Percentiles rank a stretch among this genome's conserved stretches.
These are phyloP conservation scores for Gambusia holbrooki DNA, from an alignment of 2,113 vertebrate genomes.

Conservation along the genomic window DNA sequence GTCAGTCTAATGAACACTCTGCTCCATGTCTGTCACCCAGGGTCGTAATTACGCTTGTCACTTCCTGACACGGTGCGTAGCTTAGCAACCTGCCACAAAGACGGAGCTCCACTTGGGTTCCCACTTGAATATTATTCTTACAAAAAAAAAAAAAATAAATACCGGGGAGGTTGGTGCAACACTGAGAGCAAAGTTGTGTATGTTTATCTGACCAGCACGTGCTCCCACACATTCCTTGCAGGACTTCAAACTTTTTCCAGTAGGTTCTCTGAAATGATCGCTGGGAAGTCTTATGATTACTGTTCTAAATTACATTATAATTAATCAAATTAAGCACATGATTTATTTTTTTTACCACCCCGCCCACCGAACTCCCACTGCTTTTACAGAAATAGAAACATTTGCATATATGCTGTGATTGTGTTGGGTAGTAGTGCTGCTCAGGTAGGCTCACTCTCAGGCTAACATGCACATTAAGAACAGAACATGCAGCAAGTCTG, in stretches of 20 bases:
- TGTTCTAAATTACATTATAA: slow-evolving; percentile 9
- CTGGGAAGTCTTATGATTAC: slow-evolving; percentile 61
- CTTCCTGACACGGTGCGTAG: slow-evolving; percentile 68
- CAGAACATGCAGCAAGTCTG: not conserved
- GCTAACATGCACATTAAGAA: not conserved
- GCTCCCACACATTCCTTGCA: not conserved
- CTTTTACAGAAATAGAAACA: slow-evolving; percentile 42
- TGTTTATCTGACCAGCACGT: not conserved
- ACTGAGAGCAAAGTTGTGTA: not conserved
- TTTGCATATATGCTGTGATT: slow-evolving; percentile 28
- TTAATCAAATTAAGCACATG: slow-evolving; percentile 63
- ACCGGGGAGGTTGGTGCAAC: not conserved
- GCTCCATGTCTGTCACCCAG: slow-evolving; percentile 65
- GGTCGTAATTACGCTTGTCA: slow-evolving; percentile 71
- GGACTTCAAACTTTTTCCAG: slow-evolving; percentile 7
- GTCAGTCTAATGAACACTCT: slow-evolving; percentile 69
- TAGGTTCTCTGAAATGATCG: slow-evolving; percentile 5
- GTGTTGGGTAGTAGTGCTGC: slow-evolving; percentile 30
- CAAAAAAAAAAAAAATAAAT: not conserved
- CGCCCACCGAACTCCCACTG: slow-evolving; percentile 61
- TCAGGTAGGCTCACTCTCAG: not conserved
- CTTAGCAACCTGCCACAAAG: slow-evolving; percentile 66
- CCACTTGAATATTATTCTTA: slow-evolving; percentile 50
- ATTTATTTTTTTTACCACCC: slow-evolving; percentile 39
- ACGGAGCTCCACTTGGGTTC: slow-evolving; percentile 56